Evolutionary conservation across 2,797 vertebrate genomes (phyloP), one percentile per base, ranked within the genome.

Genomic region (Arrhamphus sclerolepis): DNA sequence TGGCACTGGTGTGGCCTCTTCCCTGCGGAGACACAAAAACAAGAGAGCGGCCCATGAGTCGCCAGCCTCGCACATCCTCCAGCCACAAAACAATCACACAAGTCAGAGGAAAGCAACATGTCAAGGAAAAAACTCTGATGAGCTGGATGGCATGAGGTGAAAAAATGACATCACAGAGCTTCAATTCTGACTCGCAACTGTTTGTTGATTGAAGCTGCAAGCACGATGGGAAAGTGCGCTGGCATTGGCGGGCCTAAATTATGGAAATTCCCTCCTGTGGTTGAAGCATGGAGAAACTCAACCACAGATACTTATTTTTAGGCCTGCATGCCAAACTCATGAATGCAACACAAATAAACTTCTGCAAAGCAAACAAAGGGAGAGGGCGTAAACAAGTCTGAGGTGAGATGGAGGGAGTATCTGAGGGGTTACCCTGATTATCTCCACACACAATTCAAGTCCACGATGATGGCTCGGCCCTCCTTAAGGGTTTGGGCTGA

Each of bases 1-100:
- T 98, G 96, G 91, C 97, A 99, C 90, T 98, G 97, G 89, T 99
- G 97, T 41, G 97, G 97, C 91, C 97, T 93, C 90, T 99, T 99
- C 89, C 97, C 97, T 99, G 92, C 0, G 0, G 81, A 88, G 81
- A 86, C 89, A 89, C 87, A 94, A 70, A 87, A 88, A 73, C 16
- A 63, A 17, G 18, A 16, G 47, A 18, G 24, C 44, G 56, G 34
- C 21, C 38, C 34, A 58, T 88, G 46, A 89, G 59, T 5, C 26
- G 24, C 3, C 26, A 31, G 74, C 48, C 10, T 20, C 8, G 10
- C 39, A 72, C 0, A 41, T 48, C 62, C 66, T 38, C 56, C 54
- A 51, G 40, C 73, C 49, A 72, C 79, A 83, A 64, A 71, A 89
- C 20, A 72, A 78, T 72, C 59, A 88, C 66, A 83, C 39, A 60